Base-by-base conservation (phyloP, 64 coral and sea anemone genomes). In the Platygyra sinensis region DNA sequence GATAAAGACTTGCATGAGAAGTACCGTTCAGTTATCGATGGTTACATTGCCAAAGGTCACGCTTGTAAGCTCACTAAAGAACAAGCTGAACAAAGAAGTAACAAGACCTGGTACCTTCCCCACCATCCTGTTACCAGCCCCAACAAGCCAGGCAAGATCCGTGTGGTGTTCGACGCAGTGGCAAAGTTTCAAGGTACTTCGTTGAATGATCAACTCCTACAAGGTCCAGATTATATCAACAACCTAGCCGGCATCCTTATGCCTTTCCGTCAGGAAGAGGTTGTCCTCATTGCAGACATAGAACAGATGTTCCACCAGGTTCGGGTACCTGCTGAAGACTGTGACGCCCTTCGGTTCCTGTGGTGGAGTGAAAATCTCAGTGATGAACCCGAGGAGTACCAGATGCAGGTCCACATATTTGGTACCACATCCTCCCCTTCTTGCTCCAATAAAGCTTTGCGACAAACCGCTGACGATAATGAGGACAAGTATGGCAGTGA, bases 351-450 rank as follows among this genome's bases (percentile, higher is more conserved):
- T 59, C 46, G 80, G 36, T 91, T 85, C 22, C 51, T 85, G 50
- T 91, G 80, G 52, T 75, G 89, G 72, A 75, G n/a, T 29, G 50
- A 42, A 7, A 24, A 63, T 54, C 39, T 85, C 12, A 55, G 63
- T 25, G 30, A 76, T 19, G 42, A 72, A 30, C 89, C 89, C 11
- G 89, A 73, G 11, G 71, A 91, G 31, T 91, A 84, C 32, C 67
- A 91, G 28, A 91, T 85, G 79, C 78, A 75, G 7, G 89, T 91
- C 20, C 71, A 91, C 57, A 91, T 91, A 54, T 91, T 91, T 31
- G 89, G 89, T 49, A 69, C 89, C 5, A 85, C 69, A 2, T 91
- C 89, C 33, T 91, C 80, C 3, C 79, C 89, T 14, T 91, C 71
- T 75, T 91, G 89, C 49, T 72, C 80, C n/a, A 91, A 86, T 25